Percentiles rank a stretch among this genome's conserved stretches.
phyloP scores from a whole-genome alignment of 2,113 vertebrate genomes.

The Thymallus thymallus region DNA sequence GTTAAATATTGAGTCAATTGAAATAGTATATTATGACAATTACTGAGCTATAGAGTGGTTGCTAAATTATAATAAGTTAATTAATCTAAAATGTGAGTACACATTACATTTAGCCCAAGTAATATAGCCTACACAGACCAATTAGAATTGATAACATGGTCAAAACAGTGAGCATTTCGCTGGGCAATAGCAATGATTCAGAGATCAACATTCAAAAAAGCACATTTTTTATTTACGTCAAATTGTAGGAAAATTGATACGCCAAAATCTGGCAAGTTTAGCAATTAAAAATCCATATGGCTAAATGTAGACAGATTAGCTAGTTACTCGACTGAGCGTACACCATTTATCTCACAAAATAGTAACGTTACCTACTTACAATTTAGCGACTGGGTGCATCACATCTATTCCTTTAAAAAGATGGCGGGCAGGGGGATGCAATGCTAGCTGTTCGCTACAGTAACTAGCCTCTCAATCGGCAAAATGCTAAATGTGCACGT shows the following conservation, averaged over 20 bases:
- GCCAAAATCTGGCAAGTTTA: not conserved
- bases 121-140: too few species aligned
- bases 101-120: too few species aligned
- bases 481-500: conserved; percentile 15
- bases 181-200: too few species aligned
- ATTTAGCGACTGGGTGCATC: not conserved
- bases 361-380: conserved; percentile 2
- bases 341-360: not conserved
- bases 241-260: not conserved
- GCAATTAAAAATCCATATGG: not conserved
- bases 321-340: not conserved
- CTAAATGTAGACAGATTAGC: not conserved
- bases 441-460: conserved; percentile 40
- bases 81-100: too few species aligned
- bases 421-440: conserved; percentile 85
- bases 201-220: too few species aligned
- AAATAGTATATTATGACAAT: too few species aligned
- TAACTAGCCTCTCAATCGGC: conserved; percentile 51
- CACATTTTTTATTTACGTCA: too few species aligned
- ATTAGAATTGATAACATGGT: too few species aligned
- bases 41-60: too few species aligned
- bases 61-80: too few species aligned
- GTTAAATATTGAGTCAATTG: too few species aligned
- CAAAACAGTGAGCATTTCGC: too few species aligned
- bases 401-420: conserved; percentile 79